Percentiles rank a stretch among this genome's conserved stretches.
phyloP scores from a whole-genome alignment of 1,140 invertebrate genomes.

The Rhopalosiphum padi region DNA sequence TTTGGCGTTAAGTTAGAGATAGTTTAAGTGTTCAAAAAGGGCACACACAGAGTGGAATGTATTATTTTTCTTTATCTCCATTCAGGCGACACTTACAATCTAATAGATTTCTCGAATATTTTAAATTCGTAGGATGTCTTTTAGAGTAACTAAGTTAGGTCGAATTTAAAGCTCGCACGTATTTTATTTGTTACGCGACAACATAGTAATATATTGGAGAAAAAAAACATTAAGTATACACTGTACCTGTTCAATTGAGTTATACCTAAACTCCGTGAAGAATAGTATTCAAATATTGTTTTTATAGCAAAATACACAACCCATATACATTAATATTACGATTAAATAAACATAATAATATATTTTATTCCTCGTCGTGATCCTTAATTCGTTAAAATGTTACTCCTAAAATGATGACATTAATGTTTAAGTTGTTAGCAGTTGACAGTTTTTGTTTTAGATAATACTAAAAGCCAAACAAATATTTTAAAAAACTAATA shows the following conservation, averaged over 20 bases:
- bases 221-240: background rate
- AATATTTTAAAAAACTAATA: background rate
- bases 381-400: background rate
- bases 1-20: background rate
- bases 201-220: background rate
- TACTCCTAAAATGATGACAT: background rate
- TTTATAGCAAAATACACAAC: background rate
- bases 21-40: background rate
- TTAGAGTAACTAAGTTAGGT: background rate
- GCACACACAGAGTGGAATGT: background rate
- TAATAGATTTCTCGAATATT: slow-evolving; percentile 9
- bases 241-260: background rate
- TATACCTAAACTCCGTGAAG: background rate
- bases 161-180: background rate
- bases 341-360: background rate
- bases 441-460: background rate
- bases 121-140: background rate
- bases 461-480: background rate
- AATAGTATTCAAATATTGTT: background rate
- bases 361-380: background rate
- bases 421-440: background rate
- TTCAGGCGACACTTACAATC: background rate
- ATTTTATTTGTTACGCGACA: background rate
- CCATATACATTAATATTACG: background rate
- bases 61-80: background rate